These are phyloP conservation scores for Cancer borealis DNA, from an alignment of 2,888 invertebrate species.

Conservation along the genomic window DNA sequence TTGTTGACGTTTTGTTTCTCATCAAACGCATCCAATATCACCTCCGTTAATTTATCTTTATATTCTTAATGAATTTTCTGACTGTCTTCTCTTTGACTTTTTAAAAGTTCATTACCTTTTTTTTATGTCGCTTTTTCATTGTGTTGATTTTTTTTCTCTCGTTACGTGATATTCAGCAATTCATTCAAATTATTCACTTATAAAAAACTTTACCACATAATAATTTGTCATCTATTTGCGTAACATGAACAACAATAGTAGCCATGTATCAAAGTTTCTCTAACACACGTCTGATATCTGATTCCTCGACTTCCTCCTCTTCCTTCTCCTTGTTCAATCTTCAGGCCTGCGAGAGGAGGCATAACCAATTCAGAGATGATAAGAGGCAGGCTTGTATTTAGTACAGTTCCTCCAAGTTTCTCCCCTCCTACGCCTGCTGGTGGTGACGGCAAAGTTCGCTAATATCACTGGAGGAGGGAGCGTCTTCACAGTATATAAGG, in stretches of 20 bases:
- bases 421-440: background rate
- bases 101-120: background rate
- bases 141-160: too few relatives aligned
- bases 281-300: too few relatives aligned
- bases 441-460: slow-evolving; percentile 24
- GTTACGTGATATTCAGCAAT: too few relatives aligned
- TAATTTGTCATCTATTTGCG: too few relatives aligned
- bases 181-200: too few relatives aligned
- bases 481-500: background rate
- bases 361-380: slow-evolving; percentile 8
- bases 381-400: background rate
- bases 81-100: background rate
- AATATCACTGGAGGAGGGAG: background rate
- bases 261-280: too few relatives aligned
- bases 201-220: too few relatives aligned
- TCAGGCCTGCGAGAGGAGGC: background rate
- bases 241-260: too few relatives aligned
- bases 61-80: background rate
- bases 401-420: slow-evolving; percentile 25
- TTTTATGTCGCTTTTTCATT: background rate
- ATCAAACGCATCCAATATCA: background rate
- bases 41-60: background rate
- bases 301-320: background rate
- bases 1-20: background rate
- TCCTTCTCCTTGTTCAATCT: slow-evolving; percentile 23